Evolutionary conservation across 1,140 invertebrate species (phyloP).

Genomic region (Panagrolaimus sp.): DNA sequence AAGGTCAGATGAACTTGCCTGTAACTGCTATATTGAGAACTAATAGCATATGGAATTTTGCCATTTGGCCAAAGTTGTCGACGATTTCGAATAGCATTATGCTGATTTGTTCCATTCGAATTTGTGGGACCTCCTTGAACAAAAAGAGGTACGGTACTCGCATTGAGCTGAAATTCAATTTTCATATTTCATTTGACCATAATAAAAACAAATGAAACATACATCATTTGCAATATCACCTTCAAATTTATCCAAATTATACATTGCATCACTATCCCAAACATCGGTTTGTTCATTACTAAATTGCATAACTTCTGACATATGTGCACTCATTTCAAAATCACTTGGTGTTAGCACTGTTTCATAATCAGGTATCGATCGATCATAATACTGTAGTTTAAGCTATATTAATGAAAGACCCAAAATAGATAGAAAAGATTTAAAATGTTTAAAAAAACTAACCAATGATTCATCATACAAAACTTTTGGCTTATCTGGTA

Average conservation of each 20-base stretch:
- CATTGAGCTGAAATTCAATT: slow-evolving; percentile 49
- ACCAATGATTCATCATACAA: slow-evolving; percentile 6
- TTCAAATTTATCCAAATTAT: slow-evolving; percentile 53
- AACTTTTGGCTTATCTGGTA: too few relatives aligned
- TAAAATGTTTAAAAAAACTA: not conserved
- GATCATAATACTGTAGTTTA: slow-evolving; percentile 49
- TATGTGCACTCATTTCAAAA: slow-evolving; percentile 46
- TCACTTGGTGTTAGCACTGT: slow-evolving; percentile 56
- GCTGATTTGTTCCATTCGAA: slow-evolving; percentile 31
- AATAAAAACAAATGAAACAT: slow-evolving; percentile 18
- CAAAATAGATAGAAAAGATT: not conserved
- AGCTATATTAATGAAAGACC: slow-evolving; percentile 7
- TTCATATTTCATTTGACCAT: not conserved
- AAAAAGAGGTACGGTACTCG: slow-evolving; percentile 51
- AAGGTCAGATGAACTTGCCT: slow-evolving; percentile 34
- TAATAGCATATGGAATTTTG: slow-evolving; percentile 55
- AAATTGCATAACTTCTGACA: slow-evolving; percentile 29
- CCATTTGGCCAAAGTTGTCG: slow-evolving; percentile 56
- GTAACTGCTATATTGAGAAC: slow-evolving; percentile 57
- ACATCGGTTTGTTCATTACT: slow-evolving; percentile 24
- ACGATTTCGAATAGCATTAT: slow-evolving; percentile 55
- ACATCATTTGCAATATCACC: slow-evolving; percentile 60
- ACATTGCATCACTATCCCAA: slow-evolving; percentile 59
- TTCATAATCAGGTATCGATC: slow-evolving; percentile 49
- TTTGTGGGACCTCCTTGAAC: slow-evolving; percentile 42